These are phyloP conservation scores for Drymodes brunneopygia DNA, from an alignment of 2,113 vertebrate species.

Conservation along the genomic window DNA sequence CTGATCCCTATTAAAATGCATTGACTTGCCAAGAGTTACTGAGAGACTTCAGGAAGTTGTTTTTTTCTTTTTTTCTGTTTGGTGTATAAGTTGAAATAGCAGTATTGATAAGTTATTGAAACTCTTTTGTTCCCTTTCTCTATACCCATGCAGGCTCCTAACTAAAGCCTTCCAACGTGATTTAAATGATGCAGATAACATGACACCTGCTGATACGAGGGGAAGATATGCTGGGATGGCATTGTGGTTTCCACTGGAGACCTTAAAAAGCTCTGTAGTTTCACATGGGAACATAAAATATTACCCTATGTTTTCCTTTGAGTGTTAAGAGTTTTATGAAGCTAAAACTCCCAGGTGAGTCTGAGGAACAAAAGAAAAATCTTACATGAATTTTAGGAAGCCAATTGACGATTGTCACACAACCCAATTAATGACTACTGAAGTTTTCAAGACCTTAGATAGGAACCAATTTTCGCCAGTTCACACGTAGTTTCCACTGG, in stretches of 20 bases:
- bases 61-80: not conserved
- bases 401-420: not conserved
- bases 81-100: not conserved
- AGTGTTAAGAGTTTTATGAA: not conserved
- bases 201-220: conserved; percentile 30
- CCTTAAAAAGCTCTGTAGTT: not conserved
- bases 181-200: conserved; percentile 26
- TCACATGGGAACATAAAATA: conserved; percentile 5
- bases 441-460: not conserved
- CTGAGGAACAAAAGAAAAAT: not conserved
- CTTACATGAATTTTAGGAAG: not conserved
- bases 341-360: not conserved
- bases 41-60: not conserved
- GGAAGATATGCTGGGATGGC: not conserved
- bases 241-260: conserved; percentile 26
- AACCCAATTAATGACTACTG: not conserved
- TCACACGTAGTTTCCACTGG: not conserved
- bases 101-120: not conserved
- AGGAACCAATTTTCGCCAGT: not conserved
- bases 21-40: not conserved
- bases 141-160: not conserved
- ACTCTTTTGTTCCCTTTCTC: not conserved
- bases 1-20: not conserved
- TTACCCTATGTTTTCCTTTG: not conserved
- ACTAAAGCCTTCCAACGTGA: not conserved